Evolutionary conservation across 2,113 vertebrate species (phyloP).

Genomic region (Nettapus auritus): DNA sequence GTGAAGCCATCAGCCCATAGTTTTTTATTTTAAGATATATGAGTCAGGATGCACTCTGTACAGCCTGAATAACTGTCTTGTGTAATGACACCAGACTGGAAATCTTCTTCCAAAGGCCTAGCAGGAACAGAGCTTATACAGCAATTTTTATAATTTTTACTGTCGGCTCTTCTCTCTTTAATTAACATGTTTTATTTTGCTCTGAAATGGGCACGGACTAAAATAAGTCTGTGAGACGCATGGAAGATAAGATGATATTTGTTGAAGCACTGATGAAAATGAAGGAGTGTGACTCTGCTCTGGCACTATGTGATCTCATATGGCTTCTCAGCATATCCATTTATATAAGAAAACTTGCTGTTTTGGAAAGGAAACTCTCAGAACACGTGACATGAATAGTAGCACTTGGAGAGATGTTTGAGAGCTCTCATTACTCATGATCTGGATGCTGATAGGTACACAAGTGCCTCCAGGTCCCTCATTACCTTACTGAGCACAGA

Average conservation of each 20-base stretch:
- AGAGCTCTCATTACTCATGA: background rate
- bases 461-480: background rate
- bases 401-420: background rate
- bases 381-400: background rate
- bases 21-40: slow-evolving; percentile 15
- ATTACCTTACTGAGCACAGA: background rate
- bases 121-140: background rate
- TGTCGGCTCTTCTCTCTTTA: slow-evolving; percentile 26
- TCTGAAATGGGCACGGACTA: background rate
- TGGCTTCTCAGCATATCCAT: background rate
- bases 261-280: background rate
- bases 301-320: background rate
- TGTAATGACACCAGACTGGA: slow-evolving; percentile 14
- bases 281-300: background rate
- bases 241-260: background rate
- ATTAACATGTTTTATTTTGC: background rate
- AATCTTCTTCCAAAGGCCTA: slow-evolving; percentile 2
- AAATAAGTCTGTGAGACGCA: background rate
- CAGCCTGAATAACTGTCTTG: background rate
- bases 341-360: background rate
- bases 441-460: background rate
- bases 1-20: background rate
- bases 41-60: background rate
- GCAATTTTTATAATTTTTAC: slow-evolving; percentile 13
- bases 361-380: background rate